Evolutionary conservation across 2,113 vertebrate genomes (phyloP).

Genomic region (Xenopus borealis): DNA sequence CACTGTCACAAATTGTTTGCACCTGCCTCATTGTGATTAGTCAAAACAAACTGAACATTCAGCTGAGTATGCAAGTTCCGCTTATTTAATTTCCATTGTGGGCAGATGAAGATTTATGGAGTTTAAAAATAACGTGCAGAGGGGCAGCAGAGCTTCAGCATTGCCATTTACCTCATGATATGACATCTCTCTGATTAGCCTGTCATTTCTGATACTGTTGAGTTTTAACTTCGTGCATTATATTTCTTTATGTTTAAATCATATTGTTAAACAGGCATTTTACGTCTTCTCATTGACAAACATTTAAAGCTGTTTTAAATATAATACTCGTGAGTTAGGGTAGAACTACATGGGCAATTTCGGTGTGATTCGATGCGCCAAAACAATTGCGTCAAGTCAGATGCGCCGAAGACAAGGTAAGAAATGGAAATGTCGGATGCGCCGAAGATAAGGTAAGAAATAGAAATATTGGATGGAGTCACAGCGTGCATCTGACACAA

Average conservation of each 20-base stretch:
- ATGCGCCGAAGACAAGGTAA: too few species aligned
- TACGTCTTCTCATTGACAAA: too few species aligned
- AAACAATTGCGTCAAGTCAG: too few species aligned
- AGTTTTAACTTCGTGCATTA: background rate
- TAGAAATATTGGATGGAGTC: too few species aligned
- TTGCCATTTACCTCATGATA: background rate
- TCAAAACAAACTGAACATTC: slow-evolving; percentile 8
- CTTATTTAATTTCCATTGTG: slow-evolving; percentile 23
- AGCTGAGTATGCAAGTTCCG: slow-evolving; percentile 22
- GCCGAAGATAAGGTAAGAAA: too few species aligned
- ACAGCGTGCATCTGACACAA: too few species aligned
- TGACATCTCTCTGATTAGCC: background rate
- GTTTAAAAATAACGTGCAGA: background rate
- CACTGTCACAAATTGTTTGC: slow-evolving; percentile 12
- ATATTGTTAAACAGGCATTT: background rate
- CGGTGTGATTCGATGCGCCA: too few species aligned
- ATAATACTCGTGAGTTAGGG: too few species aligned
- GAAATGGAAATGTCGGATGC: too few species aligned
- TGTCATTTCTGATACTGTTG: background rate
- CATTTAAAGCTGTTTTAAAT: too few species aligned
- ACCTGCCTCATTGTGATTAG: slow-evolving; percentile 21
- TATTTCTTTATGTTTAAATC: background rate
- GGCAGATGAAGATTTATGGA: slow-evolving; percentile 29
- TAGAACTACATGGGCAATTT: too few species aligned
- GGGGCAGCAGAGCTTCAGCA: background rate